phyloP scores from a whole-genome alignment of 2,888 invertebrate genomes.

The Pycnomerus fuliginosus region DNA sequence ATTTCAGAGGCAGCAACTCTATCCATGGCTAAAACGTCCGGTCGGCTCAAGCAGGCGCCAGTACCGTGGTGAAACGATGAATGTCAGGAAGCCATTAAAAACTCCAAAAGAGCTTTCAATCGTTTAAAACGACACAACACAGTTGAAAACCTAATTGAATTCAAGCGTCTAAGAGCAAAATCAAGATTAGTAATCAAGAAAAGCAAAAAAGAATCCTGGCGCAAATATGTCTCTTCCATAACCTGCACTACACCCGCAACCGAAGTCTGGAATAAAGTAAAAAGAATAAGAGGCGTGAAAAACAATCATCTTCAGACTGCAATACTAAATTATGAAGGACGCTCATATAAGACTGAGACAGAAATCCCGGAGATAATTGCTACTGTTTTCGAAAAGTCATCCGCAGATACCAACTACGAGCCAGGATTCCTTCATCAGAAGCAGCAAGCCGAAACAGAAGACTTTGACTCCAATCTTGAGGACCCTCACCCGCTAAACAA shows the following conservation, averaged over 20 bases:
- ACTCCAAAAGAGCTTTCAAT: constrained; percentile 18
- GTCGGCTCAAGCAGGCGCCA: constrained; percentile 6
- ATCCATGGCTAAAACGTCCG: no score
- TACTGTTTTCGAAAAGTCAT: constrained; percentile 7
- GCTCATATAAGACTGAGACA: no score
- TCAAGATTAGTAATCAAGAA: no score
- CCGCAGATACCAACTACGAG: constrained; percentile 8
- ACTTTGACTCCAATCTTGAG: no score
- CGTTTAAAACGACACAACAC: constrained; percentile 5
- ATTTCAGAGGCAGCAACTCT: no score
- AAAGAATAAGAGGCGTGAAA: constrained; percentile 19
- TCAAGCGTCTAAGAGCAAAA: constrained; percentile 25
- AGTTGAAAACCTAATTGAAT: constrained; percentile 18
- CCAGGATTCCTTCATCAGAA: no score
- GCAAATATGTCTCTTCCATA: constrained; percentile 8
- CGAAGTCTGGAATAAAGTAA: constrained; percentile 22
- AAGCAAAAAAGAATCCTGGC: constrained; percentile 20
- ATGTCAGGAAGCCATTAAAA: constrained; percentile 11
- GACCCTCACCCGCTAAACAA: no score
- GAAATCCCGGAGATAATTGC: no score
- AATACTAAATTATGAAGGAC: no score
- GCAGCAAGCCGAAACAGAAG: no score
- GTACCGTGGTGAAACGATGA: constrained; percentile 25
- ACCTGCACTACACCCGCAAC: constrained; percentile 10
- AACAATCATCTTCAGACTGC: no score